phyloP scores from a whole-genome alignment of 2,797 vertebrate species.

The Malacoctenus gilli region DNA sequence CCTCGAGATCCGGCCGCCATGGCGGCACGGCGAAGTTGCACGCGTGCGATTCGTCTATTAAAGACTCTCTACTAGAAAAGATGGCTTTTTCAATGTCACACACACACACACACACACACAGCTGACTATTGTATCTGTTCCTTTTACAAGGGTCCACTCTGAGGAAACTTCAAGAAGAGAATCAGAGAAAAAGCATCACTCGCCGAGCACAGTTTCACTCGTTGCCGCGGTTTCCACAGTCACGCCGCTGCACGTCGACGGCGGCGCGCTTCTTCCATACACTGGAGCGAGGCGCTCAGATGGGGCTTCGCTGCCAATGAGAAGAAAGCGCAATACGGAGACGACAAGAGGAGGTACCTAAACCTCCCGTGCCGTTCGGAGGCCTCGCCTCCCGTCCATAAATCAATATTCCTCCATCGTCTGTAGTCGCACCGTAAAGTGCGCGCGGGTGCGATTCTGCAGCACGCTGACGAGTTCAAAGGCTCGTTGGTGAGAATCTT shows the following conservation, averaged over 20 bases:
- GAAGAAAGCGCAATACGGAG: conserved; percentile 42
- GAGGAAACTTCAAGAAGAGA: conserved; percentile 46
- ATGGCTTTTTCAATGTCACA: conserved; percentile 47
- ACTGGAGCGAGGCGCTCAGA: conserved; percentile 19
- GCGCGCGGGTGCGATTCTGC: conserved; percentile 49
- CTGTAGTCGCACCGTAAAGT: conserved; percentile 46
- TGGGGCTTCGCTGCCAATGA: conserved; percentile 35
- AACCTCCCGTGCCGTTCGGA: conserved; percentile 52
- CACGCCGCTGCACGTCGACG: conserved; percentile 7
- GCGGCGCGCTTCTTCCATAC: conserved; percentile 21
- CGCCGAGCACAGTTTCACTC: conserved; percentile 7
- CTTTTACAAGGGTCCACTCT: conserved; percentile 32
- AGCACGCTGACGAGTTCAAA: conserved; percentile 52
- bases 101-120: conserved; percentile 47
- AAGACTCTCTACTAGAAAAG: conserved; percentile 54
- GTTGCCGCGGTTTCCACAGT: conserved; percentile 7
- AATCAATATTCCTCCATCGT: conserved; percentile 65
- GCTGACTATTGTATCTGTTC: conserved; percentile 35
- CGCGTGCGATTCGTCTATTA: conserved; percentile 27
- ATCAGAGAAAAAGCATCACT: conserved; percentile 25
- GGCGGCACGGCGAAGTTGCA: conserved; percentile 41
- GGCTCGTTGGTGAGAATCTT: conserved; percentile 67
- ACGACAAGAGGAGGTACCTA: conserved; percentile 39
- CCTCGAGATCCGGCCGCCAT: conserved; percentile 34
- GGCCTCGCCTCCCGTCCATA: conserved; percentile 43